These are phyloP conservation scores for Samia ricini DNA, from an alignment of 1,140 invertebrate genomes.

Conservation along the genomic window DNA sequence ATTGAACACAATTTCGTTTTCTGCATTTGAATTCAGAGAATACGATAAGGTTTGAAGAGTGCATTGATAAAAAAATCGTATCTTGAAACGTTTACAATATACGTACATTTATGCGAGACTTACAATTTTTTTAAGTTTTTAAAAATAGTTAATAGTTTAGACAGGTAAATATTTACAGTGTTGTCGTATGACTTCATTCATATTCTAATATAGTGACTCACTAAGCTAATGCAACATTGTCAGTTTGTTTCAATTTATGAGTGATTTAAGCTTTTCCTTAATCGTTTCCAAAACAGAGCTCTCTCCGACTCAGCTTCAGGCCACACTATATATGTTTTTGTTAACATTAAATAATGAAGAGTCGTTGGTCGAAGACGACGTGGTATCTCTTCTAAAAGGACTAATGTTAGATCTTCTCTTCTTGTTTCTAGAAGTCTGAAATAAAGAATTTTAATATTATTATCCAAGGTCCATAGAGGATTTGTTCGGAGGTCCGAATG, in stretches of 20 bases:
- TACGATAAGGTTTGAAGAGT: too few relatives aligned
- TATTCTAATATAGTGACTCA: slow-evolving; percentile 1
- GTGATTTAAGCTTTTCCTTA: slow-evolving; percentile 58
- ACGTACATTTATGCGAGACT: too few relatives aligned
- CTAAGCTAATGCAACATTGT: slow-evolving; percentile 57
- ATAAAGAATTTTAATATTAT: slow-evolving; percentile 13
- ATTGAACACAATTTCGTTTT: too few relatives aligned
- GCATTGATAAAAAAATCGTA: too few relatives aligned
- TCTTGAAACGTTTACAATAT: too few relatives aligned
- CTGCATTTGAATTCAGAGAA: too few relatives aligned
- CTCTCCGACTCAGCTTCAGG: slow-evolving; percentile 66
- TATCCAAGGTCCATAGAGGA: too few relatives aligned
- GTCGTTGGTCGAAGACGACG: slow-evolving; percentile 78
- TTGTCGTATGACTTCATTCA: not conserved
- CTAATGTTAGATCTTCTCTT: slow-evolving; percentile 79
- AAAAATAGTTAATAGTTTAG: too few relatives aligned
- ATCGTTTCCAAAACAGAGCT: slow-evolving; percentile 61
- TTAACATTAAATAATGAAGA: slow-evolving; percentile 81
- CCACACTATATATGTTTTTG: slow-evolving; percentile 82
- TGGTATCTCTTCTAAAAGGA: slow-evolving; percentile 82
- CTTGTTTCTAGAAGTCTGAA: slow-evolving; percentile 79
- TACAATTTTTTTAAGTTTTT: too few relatives aligned
- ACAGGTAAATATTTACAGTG: not conserved
- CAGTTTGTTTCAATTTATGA: slow-evolving; percentile 40
- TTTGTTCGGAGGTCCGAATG: too few relatives aligned